Evolutionary conservation across 2,797 vertebrate species (phyloP), one percentile per base, ranked within the genome.

Genomic region (Scomberomorus guttatus): DNA sequence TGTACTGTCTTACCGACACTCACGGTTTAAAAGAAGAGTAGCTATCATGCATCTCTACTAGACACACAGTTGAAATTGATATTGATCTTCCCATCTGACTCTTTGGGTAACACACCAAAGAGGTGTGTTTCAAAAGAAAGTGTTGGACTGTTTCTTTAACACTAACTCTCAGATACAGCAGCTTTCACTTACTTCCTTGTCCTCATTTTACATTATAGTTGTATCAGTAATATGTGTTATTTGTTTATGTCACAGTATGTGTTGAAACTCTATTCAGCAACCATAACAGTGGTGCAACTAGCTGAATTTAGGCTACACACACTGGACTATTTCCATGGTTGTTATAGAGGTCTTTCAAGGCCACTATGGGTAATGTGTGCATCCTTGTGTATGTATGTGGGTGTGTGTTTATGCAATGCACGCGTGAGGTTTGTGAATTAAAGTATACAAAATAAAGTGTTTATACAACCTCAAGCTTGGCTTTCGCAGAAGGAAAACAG

Each of bases 51-150:
- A 57, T 72, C 67, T 64, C 25, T 42, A 22, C 44, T 7, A 66
- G 57, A 82, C 73, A 71, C 55, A 42, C 52, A 8, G 58, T 6
- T 77, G 22, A 72, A 78, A 84, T 76, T 80, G 64, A 83, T 78
- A 86, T 81, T 59, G 86, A 88, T 91, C 64, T 72, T 78, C 67
- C 62, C 67, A 58, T 34, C 72, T 63, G 48, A 78, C 52, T 75
- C 32, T 2, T 29, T 6, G 27, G 61, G n/a, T 18, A 18, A 61
- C 56, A 64, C 61, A 46, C 18, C 10, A 25, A 42, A 63, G 68
- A 25, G n/a, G 27, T 37, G 7, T 12, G 4, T 25, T 42, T 64
- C 1, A 1, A 55, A 60, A 71, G 39, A 63, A 5, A 22, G 37
- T 15, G 44, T 60, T 59, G 27, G 13, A 22, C 8, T 64, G 25